Conservation (phyloP, 2,888 invertebrate genomes). For the Osedax fenrisi region DNA sequence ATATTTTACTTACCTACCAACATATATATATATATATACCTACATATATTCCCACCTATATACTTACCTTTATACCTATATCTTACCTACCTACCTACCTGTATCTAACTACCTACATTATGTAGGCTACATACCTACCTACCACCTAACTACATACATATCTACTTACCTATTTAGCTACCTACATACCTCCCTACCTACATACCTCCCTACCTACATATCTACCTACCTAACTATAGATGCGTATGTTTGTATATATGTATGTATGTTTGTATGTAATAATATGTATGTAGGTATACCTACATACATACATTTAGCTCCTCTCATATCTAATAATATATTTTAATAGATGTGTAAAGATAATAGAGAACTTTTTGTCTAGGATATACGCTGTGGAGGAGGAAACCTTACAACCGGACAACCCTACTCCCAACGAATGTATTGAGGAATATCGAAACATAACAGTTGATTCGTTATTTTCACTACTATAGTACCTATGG, state of each 20-base stretch:
- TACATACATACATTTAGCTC: neutral
- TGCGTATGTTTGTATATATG: neutral
- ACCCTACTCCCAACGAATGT: too few species aligned
- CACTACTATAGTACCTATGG: too few species aligned
- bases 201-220: neutral
- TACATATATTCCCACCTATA: neutral
- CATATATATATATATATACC: neutral
- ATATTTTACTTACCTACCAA: neutral
- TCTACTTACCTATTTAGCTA: neutral
- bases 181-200: neutral
- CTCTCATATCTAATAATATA: neutral
- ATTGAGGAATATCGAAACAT: too few species aligned
- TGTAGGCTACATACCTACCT: too few species aligned
- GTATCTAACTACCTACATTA: neutral
- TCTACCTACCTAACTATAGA: neutral
- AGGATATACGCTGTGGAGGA: too few species aligned
- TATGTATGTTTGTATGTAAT: neutral
- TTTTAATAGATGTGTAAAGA: neutral
- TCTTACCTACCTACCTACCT: neutral
- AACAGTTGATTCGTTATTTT: too few species aligned
- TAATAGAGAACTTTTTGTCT: too few species aligned
- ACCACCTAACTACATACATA: neutral
- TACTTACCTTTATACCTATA: neutral
- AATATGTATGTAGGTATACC: neutral
- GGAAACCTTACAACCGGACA: too few species aligned